A percentile compares a stretch with the other conserved stretches of the same genome.
phyloP scores from a whole-genome alignment of 2,888 invertebrate species.

The Epistrophella euchroma region DNA sequence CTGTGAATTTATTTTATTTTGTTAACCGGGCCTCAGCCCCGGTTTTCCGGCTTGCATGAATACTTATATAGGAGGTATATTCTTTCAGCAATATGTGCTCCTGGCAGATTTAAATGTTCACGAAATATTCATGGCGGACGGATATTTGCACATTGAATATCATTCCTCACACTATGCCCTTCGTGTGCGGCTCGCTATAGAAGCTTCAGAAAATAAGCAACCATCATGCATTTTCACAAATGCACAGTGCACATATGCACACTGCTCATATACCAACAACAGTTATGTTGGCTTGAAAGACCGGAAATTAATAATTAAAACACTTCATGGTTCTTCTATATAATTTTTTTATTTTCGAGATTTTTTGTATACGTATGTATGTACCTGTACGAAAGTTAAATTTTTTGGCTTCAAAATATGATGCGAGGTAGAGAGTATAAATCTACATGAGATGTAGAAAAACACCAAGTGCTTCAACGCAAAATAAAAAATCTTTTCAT shows the following conservation, averaged over 20 bases:
- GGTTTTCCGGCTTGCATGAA: conserved; percentile 42
- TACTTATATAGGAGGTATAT: conserved; percentile 37
- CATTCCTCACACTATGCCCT: conserved; percentile 33
- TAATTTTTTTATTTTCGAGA: conserved; percentile 29
- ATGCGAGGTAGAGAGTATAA: not conserved
- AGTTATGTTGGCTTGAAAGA: conserved; percentile 56
- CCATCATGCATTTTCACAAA: conserved; percentile 50
- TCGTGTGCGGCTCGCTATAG: not conserved
- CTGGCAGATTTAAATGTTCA: conserved; percentile 74
- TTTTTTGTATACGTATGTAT: not conserved
- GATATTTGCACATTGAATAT: conserved; percentile 74
- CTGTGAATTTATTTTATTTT: conserved; percentile 73
- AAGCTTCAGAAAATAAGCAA: not conserved
- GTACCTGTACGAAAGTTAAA: not conserved
- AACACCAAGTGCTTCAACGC: conserved; percentile 1
- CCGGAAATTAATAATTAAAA: conserved; percentile 75
- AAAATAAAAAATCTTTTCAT: conserved; percentile 42
- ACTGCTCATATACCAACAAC: conserved; percentile 5
- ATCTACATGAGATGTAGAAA: not conserved
- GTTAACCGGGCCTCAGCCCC: conserved; percentile 39
- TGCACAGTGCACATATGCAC: conserved; percentile 8
- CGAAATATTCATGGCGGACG: conserved; percentile 74
- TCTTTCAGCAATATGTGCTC: conserved; percentile 67
- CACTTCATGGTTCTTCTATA: conserved; percentile 69
- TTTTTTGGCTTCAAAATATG: conserved; percentile 1